Evolutionary conservation across 2,113 vertebrate genomes (phyloP).

Genomic region (Mobula hypostoma): DNA sequence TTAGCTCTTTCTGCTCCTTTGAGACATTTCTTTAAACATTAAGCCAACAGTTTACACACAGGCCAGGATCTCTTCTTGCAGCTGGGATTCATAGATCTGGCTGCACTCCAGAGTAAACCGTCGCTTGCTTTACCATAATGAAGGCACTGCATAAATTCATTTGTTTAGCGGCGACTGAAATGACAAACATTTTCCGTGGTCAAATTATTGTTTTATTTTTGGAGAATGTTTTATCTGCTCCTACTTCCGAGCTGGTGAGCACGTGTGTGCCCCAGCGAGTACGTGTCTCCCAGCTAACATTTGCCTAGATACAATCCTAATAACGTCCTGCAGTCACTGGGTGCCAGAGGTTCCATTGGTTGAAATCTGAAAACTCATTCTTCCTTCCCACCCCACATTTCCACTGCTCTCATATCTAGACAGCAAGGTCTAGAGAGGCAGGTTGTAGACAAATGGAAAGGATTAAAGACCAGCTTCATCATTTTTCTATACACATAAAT

Average conservation of each 20-base stretch:
- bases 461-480: neutral
- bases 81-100: neutral
- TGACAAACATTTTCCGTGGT: neutral
- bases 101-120: no score
- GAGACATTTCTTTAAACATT: neutral
- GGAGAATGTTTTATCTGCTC: neutral
- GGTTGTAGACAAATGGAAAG: neutral
- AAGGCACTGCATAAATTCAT: neutral
- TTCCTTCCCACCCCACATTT: no score
- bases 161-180: neutral
- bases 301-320: no score
- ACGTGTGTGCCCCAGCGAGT: neutral
- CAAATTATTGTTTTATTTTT: neutral
- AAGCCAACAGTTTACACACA: neutral
- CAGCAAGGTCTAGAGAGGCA: neutral
- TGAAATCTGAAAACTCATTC: neutral
- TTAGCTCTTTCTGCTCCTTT: neutral
- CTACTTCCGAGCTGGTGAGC: neutral
- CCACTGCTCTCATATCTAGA: neutral
- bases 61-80: neutral
- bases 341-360: neutral
- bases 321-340: no score
- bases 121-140: neutral
- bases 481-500: conserved; percentile 22
- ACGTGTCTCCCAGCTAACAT: neutral